Base-by-base conservation (phyloP, 2,797 vertebrate species). In the Rhinichthys osculus region DNA sequence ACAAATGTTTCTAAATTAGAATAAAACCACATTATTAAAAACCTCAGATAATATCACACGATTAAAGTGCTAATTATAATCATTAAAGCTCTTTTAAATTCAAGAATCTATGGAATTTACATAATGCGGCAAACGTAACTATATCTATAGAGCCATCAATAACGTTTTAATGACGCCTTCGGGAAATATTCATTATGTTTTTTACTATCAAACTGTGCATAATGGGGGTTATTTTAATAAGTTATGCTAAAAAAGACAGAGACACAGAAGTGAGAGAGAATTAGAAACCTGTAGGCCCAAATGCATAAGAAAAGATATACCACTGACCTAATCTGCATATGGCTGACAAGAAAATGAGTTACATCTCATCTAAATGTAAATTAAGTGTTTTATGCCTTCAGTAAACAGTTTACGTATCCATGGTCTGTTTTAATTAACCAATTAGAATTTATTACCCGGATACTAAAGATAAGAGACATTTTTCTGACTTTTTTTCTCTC, bases 311-410 rank as follows among this genome's bases (percentile, higher is more conserved):
- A 92, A 93, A 93, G 91, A 91, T 91, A 90, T 90, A 94, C 92
- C 91, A 92, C 92, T 90, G 89, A 90, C 89, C 91, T 92, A 90
- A 94, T 95, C 92, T 94, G 92, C 92, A 94, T 85, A 92, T 85
- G 88, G 88, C 90, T 94, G 94, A 94, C 92, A 93, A 93, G 90
- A 92, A 94, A 92, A 90, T 93, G 92, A 94, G 93, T 94, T 94
- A 92, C 91, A 92, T 91, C 92, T 94, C 92, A 95, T 95, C 93
- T 96, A 95, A 95, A 95, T 95, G 95, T 93, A 95, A 95, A 96
- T 95, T 74, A 93, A 93, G 85, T 89, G 87, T 92, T 93, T 94
- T 93, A 93, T 92, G 94, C 91, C 92, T 94, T 94, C 93, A 92
- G 92, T 93, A 94, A 94, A 94, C 92, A 94, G 89, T 92, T 94